Evolutionary conservation across 2,888 invertebrate genomes (phyloP).

Genomic region (Lamproptera curius): DNA sequence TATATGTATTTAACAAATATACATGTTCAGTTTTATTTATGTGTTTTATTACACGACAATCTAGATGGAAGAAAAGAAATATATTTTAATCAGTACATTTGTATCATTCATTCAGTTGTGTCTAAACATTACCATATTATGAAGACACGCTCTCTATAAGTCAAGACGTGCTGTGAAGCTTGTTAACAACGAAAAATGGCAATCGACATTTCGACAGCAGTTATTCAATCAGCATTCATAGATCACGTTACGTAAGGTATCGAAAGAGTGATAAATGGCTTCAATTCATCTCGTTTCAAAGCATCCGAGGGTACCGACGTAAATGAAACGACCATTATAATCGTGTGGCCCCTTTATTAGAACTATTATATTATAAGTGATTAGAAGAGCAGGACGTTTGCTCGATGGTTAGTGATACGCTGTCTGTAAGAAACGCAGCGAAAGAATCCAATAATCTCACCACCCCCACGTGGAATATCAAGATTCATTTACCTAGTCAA

Average conservation of each 20-base stretch:
- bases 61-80: no score
- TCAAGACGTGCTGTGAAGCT: no score
- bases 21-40: not conserved
- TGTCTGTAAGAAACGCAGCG: no score
- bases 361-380: no score
- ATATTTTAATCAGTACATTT: not conserved
- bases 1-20: not conserved
- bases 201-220: not conserved
- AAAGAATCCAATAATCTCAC: no score
- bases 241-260: constrained; percentile 2
- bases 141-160: no score
- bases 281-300: not conserved
- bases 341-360: constrained; percentile 1
- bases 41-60: not conserved
- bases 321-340: not conserved
- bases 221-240: constrained; percentile 1
- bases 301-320: constrained; percentile 1
- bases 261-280: constrained; percentile 2
- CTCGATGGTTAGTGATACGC: no score
- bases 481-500: no score
- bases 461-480: no score
- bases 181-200: not conserved
- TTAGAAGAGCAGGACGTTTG: no score
- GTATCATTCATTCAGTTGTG: not conserved
- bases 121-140: no score